A percentile compares a stretch with the other conserved stretches of the same genome.
phyloP scores from a whole-genome alignment of 2,888 invertebrate species.

The Iphiclides podalirius region DNA sequence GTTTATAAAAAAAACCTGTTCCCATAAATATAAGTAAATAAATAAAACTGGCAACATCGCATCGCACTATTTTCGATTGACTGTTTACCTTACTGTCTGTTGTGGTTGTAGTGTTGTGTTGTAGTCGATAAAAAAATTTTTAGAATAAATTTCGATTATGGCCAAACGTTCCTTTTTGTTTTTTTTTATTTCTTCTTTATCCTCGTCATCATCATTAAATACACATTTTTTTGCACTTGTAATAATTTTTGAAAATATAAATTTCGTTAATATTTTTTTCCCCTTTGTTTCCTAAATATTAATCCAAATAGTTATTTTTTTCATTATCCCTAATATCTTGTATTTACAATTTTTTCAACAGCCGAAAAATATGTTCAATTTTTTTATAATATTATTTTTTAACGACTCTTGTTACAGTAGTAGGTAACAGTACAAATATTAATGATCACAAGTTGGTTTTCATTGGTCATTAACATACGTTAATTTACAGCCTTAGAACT shows the following conservation, averaged over 20 bases:
- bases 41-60: slow-evolving; percentile 63
- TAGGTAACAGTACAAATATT: slow-evolving; percentile 82
- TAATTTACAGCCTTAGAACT: slow-evolving; percentile 75
- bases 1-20: slow-evolving; percentile 49
- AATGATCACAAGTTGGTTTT: slow-evolving; percentile 82
- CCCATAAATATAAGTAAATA: slow-evolving; percentile 58
- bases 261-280: slow-evolving; percentile 78
- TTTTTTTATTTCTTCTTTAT: slow-evolving; percentile 40
- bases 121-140: slow-evolving; percentile 75
- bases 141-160: slow-evolving; percentile 69
- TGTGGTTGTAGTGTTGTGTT: slow-evolving; percentile 64
- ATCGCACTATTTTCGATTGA: slow-evolving; percentile 64
- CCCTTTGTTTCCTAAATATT: slow-evolving; percentile 77
- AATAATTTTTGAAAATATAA: slow-evolving; percentile 81
- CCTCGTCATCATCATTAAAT: slow-evolving; percentile 52
- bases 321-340: slow-evolving; percentile 79
- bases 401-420: slow-evolving; percentile 81
- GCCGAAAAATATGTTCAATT: slow-evolving; percentile 81
- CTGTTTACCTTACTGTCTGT: slow-evolving; percentile 75
- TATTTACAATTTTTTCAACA: slow-evolving; percentile 80
- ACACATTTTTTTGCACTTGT: slow-evolving; percentile 75
- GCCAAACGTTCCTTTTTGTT: slow-evolving; percentile 67
- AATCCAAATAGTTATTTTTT: slow-evolving; percentile 79
- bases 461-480: slow-evolving; percentile 81
- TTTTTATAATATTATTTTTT: slow-evolving; percentile 78